Conservation (phyloP, 2,113 vertebrate genomes). For the Takifugu flavidus region DNA sequence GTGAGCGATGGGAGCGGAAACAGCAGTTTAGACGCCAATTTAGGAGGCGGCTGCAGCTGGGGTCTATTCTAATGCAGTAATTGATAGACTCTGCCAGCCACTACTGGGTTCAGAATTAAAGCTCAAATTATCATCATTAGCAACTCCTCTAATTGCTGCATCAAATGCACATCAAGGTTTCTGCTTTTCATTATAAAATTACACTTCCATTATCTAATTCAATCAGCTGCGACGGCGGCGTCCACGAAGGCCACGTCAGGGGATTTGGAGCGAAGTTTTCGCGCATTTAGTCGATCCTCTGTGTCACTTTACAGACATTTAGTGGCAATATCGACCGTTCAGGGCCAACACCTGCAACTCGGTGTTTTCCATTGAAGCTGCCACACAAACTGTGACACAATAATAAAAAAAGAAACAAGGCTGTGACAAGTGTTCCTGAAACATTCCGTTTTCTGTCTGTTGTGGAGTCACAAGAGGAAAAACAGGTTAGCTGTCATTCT, state of each 20-base stretch:
- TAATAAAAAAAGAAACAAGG: no score
- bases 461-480: background rate
- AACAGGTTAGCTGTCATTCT: slow-evolving; percentile 15
- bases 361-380: no score
- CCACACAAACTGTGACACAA: no score
- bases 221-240: slow-evolving; percentile 48
- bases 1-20: slow-evolving; percentile 80
- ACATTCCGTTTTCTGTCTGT: background rate
- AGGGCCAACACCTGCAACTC: no score
- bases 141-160: slow-evolving; percentile 68
- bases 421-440: no score
- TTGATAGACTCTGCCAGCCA: slow-evolving; percentile 90
- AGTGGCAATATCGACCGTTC: background rate
- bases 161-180: slow-evolving; percentile 66
- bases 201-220: slow-evolving; percentile 66
- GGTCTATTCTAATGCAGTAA: slow-evolving; percentile 82
- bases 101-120: slow-evolving; percentile 89
- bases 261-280: slow-evolving; percentile 22
- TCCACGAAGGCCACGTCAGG: slow-evolving; percentile 14
- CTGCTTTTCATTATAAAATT: slow-evolving; percentile 73
- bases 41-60: slow-evolving; percentile 83
- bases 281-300: background rate
- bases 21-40: slow-evolving; percentile 86
- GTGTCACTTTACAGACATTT: background rate
- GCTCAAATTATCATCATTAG: slow-evolving; percentile 86